A percentile compares a stretch with the other conserved stretches of the same genome.
phyloP scores from a whole-genome alignment of 2,888 invertebrate species.

The Euproctis similis region DNA sequence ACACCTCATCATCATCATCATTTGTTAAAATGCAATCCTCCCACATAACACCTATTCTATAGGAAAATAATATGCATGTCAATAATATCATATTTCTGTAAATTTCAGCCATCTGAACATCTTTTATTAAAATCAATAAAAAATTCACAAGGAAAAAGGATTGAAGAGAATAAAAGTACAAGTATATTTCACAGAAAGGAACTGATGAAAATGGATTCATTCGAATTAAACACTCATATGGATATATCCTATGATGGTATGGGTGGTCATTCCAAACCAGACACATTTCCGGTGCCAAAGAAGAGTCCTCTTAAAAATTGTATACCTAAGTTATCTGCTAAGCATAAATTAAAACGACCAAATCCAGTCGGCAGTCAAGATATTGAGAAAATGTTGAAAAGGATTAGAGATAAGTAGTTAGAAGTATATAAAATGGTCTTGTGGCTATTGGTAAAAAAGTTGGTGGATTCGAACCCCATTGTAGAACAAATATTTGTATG shows the following conservation, averaged over 20 bases:
- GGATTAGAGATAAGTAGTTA: constrained; percentile 11
- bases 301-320: constrained; percentile 26
- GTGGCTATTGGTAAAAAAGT: too few species aligned
- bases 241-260: constrained; percentile 67
- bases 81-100: background rate
- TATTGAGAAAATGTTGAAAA: constrained; percentile 41
- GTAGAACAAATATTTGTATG: too few species aligned
- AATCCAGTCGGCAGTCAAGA: constrained; percentile 34
- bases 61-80: too few species aligned
- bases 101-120: constrained; percentile 42
- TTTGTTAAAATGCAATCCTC: too few species aligned
- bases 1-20: too few species aligned
- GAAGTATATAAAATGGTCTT: too few species aligned
- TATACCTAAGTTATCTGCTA: constrained; percentile 42
- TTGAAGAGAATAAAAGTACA: constrained; percentile 18
- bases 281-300: constrained; percentile 56
- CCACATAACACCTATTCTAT: too few species aligned
- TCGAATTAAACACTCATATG: constrained; percentile 14
- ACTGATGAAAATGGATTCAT: constrained; percentile 29
- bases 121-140: constrained; percentile 38
- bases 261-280: constrained; percentile 73
- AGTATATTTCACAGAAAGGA: constrained; percentile 51
- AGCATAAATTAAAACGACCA: constrained; percentile 46
- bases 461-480: too few species aligned
- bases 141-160: constrained; percentile 22